Conservation (phyloP, 2,113 vertebrate species). For the Nyctibius bracteatus region DNA sequence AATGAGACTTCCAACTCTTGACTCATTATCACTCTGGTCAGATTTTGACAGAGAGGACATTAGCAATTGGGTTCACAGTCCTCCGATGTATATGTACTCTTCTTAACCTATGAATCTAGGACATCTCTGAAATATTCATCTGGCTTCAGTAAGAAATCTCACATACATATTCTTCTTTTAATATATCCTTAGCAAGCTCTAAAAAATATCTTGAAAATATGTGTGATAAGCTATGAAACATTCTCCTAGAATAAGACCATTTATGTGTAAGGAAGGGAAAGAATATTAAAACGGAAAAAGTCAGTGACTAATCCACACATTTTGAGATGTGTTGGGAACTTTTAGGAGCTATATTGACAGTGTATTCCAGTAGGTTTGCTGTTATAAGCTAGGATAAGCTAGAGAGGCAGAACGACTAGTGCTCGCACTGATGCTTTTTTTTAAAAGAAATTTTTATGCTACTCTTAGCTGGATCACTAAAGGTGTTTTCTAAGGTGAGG, state of each 20-base stretch:
- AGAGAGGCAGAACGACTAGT: background rate
- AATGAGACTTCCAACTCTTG: background rate
- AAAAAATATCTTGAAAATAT: background rate
- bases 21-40: background rate
- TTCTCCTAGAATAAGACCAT: background rate
- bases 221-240: background rate
- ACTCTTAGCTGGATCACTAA: background rate
- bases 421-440: background rate
- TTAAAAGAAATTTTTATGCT: background rate
- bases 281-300: background rate
- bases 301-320: background rate
- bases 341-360: background rate
- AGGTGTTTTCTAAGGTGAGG: background rate
- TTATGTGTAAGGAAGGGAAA: background rate
- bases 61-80: background rate
- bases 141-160: background rate
- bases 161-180: background rate
- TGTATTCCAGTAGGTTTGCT: background rate
- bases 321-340: background rate
- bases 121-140: background rate
- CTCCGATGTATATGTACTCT: background rate
- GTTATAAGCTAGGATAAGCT: background rate
- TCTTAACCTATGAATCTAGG: background rate
- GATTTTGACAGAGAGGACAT: background rate
- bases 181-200: background rate